These are phyloP conservation scores for Calameuta filiformis DNA, from an alignment of 2,888 invertebrate species.

Conservation along the genomic window DNA sequence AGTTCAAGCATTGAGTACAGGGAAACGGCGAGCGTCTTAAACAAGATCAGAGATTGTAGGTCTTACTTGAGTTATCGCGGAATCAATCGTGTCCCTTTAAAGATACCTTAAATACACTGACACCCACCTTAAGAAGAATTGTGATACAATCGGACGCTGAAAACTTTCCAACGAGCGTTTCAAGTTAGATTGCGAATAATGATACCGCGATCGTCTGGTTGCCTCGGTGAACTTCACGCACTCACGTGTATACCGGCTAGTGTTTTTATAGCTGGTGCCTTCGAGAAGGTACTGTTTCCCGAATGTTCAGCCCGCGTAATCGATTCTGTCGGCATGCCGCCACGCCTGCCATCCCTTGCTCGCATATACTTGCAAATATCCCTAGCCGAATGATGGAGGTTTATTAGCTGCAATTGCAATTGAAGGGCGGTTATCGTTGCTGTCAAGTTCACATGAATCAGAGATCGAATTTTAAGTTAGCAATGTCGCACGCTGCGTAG, in stretches of 20 bases:
- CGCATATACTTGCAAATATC: not conserved
- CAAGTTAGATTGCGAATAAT: not conserved
- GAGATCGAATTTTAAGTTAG: no score
- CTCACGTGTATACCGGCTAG: constrained; percentile 32
- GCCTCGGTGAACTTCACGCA: constrained; percentile 1
- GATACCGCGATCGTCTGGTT: not conserved
- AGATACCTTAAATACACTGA: not conserved
- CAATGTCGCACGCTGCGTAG: no score
- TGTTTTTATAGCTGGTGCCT: constrained; percentile 34
- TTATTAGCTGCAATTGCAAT: not conserved
- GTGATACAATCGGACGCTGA: not conserved
- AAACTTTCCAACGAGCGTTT: not conserved
- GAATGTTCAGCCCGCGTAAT: constrained; percentile 26
- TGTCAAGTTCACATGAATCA: not conserved
- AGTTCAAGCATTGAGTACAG: not conserved
- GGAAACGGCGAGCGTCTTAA: not conserved
- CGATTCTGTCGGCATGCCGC: constrained; percentile 9
- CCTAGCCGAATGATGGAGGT: not conserved
- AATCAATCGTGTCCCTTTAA: not conserved
- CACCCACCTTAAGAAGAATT: not conserved
- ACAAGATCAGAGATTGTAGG: not conserved
- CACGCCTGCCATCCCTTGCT: not conserved
- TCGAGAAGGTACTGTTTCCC: constrained; percentile 37
- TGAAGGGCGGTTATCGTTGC: not conserved
- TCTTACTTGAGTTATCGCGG: not conserved